These are phyloP conservation scores for Cerastis leucographa DNA, from an alignment of 2,888 invertebrate genomes.

Conservation along the genomic window DNA sequence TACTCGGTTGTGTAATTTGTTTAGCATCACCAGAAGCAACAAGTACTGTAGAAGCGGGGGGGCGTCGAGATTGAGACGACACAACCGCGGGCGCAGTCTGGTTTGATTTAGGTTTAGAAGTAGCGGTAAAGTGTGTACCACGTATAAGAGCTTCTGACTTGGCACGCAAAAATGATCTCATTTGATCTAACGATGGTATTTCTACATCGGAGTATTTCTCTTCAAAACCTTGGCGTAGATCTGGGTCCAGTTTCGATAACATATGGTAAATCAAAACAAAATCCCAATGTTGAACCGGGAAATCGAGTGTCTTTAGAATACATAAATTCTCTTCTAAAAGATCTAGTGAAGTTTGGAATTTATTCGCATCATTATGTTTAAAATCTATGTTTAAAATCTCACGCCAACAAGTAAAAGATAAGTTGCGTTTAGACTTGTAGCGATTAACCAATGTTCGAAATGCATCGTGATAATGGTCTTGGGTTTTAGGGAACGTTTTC, in stretches of 20 bases:
- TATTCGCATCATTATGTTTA: background rate
- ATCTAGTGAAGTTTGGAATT: background rate
- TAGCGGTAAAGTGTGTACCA: background rate
- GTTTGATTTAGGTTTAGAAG: too few species aligned
- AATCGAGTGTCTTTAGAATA: too few species aligned
- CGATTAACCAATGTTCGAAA: background rate
- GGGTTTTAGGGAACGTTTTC: too few species aligned
- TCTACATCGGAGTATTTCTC: background rate
- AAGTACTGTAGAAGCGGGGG: too few species aligned
- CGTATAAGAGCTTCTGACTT: background rate
- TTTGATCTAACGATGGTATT: background rate
- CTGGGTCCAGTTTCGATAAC: too few species aligned
- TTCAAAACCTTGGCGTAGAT: background rate
- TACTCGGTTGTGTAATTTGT: background rate
- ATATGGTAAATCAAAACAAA: too few species aligned
- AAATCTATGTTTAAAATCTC: background rate
- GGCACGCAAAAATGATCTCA: background rate
- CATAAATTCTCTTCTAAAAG: background rate
- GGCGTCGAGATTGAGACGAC: too few species aligned
- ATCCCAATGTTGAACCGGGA: too few species aligned
- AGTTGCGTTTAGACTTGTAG: too few species aligned
- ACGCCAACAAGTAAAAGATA: background rate
- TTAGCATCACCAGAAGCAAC: too few species aligned
- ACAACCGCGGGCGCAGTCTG: too few species aligned
- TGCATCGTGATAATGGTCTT: too few species aligned